Evolutionary conservation across 2,113 vertebrate species (phyloP).

Genomic region (Oplegnathus fasciatus): DNA sequence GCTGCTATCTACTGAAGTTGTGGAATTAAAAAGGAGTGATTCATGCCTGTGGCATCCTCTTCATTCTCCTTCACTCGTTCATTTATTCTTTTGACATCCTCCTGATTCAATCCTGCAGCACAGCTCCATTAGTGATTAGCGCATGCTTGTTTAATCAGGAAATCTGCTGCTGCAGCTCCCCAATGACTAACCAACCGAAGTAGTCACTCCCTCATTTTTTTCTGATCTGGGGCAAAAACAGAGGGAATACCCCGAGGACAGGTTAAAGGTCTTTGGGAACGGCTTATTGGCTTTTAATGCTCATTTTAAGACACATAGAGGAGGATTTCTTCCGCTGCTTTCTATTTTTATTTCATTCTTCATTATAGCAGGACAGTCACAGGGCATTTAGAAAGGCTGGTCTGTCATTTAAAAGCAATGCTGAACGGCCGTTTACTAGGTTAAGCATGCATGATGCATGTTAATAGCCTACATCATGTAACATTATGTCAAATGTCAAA

Average conservation of each 20-base stretch:
- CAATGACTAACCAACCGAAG: conserved; percentile 67
- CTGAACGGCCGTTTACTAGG: conserved; percentile 41
- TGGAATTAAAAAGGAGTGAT: conserved; percentile 15
- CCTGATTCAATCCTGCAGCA: conserved; percentile 64
- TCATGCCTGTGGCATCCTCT: conserved; percentile 43
- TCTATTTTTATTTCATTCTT: conserved; percentile 68
- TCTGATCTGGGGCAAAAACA: conserved; percentile 67
- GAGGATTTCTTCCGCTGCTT: conserved; percentile 28
- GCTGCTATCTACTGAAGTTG: conserved; percentile 19
- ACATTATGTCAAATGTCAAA: conserved; percentile 59
- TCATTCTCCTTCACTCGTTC: conserved; percentile 51
- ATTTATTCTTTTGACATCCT: conserved; percentile 60
- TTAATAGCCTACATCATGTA: conserved; percentile 36
- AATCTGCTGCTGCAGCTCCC: conserved; percentile 69
- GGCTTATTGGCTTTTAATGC: conserved; percentile 73
- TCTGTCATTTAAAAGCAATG: conserved; percentile 41
- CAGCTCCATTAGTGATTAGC: conserved; percentile 74
- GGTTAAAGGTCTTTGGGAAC: conserved; percentile 73
- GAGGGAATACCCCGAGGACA: conserved; percentile 70
- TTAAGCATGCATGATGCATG: conserved; percentile 54
- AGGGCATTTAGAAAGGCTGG: conserved; percentile 33
- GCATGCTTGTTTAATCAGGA: conserved; percentile 78
- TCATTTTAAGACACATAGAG: conserved; percentile 66
- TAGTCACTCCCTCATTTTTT: conserved; percentile 62
- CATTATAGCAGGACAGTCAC: conserved; percentile 50